Percentiles rank a stretch among this genome's conserved stretches.
Evolutionary conservation across 1,140 invertebrate species (phyloP).

Genomic region (Rhagoletis pomonella): DNA sequence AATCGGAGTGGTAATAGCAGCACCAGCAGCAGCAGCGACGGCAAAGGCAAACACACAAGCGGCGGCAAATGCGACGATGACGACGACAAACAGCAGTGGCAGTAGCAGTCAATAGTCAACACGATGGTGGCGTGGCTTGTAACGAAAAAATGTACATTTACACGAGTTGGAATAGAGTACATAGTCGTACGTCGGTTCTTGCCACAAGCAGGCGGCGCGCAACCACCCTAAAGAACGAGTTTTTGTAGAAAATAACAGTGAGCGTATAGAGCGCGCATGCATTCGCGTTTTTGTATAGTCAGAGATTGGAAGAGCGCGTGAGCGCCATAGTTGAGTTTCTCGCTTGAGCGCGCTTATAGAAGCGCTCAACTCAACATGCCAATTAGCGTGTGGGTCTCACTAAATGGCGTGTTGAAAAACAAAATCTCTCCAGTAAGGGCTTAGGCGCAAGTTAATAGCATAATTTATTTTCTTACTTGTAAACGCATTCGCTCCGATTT

Average conservation of each 20-base stretch:
- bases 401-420: too few relatives aligned
- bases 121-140: not conserved
- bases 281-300: not conserved
- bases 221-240: conserved; percentile 36
- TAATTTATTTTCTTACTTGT: too few relatives aligned
- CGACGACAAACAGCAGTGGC: too few relatives aligned
- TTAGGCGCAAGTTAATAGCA: too few relatives aligned
- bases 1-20: conserved; percentile 49
- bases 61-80: not conserved
- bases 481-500: too few relatives aligned
- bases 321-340: not conserved
- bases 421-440: too few relatives aligned
- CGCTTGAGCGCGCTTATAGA: not conserved
- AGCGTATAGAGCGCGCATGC: not conserved
- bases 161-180: not conserved
- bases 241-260: not conserved
- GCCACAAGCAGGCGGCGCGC: conserved; percentile 8
- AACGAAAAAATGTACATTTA: not conserved
- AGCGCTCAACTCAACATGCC: not conserved
- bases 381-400: too few relatives aligned
- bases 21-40: not conserved
- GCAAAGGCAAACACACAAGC: not conserved
- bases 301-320: not conserved
- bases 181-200: not conserved
- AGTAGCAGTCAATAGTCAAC: not conserved